Percentiles rank a stretch among this genome's conserved stretches.
These are phyloP conservation scores for Myathropa florea DNA, from an alignment of 2,888 invertebrate genomes.

Conservation along the genomic window DNA sequence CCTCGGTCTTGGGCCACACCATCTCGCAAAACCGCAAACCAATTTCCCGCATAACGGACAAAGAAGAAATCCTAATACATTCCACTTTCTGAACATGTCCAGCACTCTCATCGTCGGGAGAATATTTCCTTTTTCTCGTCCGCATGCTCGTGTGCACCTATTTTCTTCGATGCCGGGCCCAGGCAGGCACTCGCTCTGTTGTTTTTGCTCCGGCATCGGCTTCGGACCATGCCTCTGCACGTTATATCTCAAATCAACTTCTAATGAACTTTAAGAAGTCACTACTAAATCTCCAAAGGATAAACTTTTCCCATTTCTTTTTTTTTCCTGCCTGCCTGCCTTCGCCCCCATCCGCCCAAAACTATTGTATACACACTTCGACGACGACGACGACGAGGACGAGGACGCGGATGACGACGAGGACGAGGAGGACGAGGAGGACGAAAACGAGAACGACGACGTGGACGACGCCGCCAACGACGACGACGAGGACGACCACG, in stretches of 20 bases:
- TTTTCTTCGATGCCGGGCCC: conserved; percentile 12
- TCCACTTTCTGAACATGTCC: conserved; percentile 34
- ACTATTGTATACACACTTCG: conserved; percentile 64
- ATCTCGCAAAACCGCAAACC: conserved; percentile 34
- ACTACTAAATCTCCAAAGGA: conserved; percentile 67
- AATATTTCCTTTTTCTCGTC: neutral
- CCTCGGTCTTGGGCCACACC: neutral
- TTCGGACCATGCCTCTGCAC: conserved; percentile 13
- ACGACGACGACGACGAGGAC: neutral
- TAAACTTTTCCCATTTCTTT: conserved; percentile 66
- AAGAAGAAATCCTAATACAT: conserved; percentile 26
- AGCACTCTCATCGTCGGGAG: neutral
- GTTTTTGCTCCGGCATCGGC: conserved; percentile 9
- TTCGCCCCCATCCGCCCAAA: conserved; percentile 18
- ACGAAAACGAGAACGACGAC: neutral
- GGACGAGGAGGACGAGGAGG: neutral
- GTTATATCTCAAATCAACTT: conserved; percentile 68
- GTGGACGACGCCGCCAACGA: too few relatives aligned
- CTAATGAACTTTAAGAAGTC: conserved; percentile 71
- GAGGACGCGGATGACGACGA: neutral
- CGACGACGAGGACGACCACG: neutral
- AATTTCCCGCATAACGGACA: conserved; percentile 10
- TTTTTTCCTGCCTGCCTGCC: neutral
- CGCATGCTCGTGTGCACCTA: conserved; percentile 44
- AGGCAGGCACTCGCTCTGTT: conserved; percentile 22